Evolutionary conservation across 2,888 invertebrate genomes (phyloP).

Genomic region (Drosophila sordidapex): DNA sequence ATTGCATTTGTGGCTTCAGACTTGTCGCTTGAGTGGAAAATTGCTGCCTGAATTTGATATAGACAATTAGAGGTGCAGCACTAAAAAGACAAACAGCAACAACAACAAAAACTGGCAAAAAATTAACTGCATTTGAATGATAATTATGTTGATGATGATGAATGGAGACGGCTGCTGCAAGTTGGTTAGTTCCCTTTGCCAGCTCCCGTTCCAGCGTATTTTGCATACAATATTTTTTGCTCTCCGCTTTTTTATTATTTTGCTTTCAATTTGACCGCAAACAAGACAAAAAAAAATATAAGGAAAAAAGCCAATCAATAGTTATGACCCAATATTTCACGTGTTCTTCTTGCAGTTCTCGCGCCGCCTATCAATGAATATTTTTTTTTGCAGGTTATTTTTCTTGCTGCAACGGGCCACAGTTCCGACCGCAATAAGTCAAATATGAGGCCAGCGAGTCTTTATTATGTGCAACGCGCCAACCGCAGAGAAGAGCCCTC

Average conservation of each 20-base stretch:
- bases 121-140: constrained; percentile 50
- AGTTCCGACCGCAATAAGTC: constrained; percentile 74
- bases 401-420: constrained; percentile 43
- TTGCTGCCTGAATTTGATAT: constrained; percentile 58
- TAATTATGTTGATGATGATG: constrained; percentile 32
- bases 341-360: constrained; percentile 63
- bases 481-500: constrained; percentile 60
- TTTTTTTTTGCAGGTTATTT: constrained; percentile 4
- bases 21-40: constrained; percentile 76
- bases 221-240: constrained; percentile 43
- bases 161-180: constrained; percentile 10
- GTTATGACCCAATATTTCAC: constrained; percentile 76
- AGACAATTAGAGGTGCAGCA: constrained; percentile 44
- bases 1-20: constrained; percentile 61
- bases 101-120: constrained; percentile 21
- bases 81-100: neutral
- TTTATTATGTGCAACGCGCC: constrained; percentile 60
- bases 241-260: constrained; percentile 18
- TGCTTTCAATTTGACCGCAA: constrained; percentile 69
- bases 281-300: constrained; percentile 21
- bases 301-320: constrained; percentile 65
- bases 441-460: constrained; percentile 75
- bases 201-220: constrained; percentile 25
- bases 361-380: constrained; percentile 65
- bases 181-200: constrained; percentile 6